A percentile compares a stretch with the other conserved stretches of the same genome.
Conservation (phyloP, 2,888 invertebrate species). For the Epinotia ramella region DNA sequence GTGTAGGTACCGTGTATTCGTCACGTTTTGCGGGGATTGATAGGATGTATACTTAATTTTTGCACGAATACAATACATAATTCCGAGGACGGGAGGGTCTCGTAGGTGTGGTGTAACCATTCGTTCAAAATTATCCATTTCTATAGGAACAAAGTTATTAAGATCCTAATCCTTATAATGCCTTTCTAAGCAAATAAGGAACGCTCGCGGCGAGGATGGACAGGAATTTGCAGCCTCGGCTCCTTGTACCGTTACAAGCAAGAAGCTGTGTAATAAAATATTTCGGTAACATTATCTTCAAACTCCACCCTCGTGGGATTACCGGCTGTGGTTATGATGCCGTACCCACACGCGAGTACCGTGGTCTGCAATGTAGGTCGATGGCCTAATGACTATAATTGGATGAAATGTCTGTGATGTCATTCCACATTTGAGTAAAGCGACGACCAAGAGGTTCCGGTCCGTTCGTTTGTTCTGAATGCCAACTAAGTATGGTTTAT, state of each 20-base stretch:
- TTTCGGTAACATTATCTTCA: conserved; percentile 42
- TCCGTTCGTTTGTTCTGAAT: conserved; percentile 46
- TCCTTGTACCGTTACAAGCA: conserved; percentile 29
- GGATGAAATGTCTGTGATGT: conserved; percentile 55
- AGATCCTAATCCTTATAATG: background rate
- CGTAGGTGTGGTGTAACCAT: background rate
- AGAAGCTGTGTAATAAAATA: conserved; percentile 40
- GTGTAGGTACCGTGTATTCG: conserved; percentile 16
- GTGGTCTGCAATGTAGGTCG: conserved; percentile 61
- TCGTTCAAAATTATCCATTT: background rate
- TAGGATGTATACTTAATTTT: conserved; percentile 28
- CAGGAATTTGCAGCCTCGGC: background rate
- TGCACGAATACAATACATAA: conserved; percentile 13
- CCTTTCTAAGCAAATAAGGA: background rate
- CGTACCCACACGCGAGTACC: conserved; percentile 47
- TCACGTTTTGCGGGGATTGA: conserved; percentile 33
- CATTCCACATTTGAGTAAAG: conserved; percentile 51
- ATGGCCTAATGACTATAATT: conserved; percentile 63
- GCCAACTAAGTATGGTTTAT: conserved; percentile 36
- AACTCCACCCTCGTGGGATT: conserved; percentile 44
- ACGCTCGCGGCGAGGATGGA: background rate
- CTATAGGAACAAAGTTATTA: background rate
- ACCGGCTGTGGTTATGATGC: conserved; percentile 44
- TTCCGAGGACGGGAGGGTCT: conserved; percentile 3
- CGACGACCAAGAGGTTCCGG: conserved; percentile 56